Conservation (phyloP, 2,888 invertebrate genomes). For the Lepidonotus clava region DNA sequence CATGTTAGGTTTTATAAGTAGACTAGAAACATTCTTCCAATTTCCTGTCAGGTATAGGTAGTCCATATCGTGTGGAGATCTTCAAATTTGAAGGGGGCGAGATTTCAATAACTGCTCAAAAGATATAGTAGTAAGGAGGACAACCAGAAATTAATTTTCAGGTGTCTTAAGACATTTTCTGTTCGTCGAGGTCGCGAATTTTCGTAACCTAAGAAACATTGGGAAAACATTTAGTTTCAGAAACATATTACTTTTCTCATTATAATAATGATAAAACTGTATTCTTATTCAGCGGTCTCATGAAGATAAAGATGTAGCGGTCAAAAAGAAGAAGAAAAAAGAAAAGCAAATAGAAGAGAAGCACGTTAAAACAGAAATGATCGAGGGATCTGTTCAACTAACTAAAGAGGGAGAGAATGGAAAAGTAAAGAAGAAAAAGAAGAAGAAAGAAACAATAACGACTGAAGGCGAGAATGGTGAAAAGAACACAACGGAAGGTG, state of each 20-base stretch:
- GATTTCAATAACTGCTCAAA: too few species aligned
- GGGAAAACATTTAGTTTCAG: too few species aligned
- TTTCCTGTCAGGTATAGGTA: too few species aligned
- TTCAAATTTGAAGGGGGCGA: neutral
- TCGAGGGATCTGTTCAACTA: too few species aligned
- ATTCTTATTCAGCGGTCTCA: neutral
- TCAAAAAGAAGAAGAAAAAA: constrained; percentile 18
- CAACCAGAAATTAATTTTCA: too few species aligned
- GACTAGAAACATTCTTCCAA: too few species aligned
- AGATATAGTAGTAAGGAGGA: too few species aligned
- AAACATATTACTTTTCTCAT: neutral
- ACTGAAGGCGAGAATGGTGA: neutral
- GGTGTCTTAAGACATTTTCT: too few species aligned
- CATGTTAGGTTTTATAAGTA: too few species aligned
- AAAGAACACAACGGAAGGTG: neutral
- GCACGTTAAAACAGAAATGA: neutral
- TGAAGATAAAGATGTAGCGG: neutral
- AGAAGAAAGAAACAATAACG: neutral
- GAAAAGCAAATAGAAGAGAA: neutral
- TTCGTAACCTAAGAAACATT: too few species aligned
- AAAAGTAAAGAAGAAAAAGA: neutral
- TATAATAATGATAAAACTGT: neutral
- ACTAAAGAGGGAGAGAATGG: too few species aligned
- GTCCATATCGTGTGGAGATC: neutral
- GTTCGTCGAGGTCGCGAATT: too few species aligned